Conservation (phyloP, 2,888 invertebrate genomes). For the Andrena dorsata region DNA sequence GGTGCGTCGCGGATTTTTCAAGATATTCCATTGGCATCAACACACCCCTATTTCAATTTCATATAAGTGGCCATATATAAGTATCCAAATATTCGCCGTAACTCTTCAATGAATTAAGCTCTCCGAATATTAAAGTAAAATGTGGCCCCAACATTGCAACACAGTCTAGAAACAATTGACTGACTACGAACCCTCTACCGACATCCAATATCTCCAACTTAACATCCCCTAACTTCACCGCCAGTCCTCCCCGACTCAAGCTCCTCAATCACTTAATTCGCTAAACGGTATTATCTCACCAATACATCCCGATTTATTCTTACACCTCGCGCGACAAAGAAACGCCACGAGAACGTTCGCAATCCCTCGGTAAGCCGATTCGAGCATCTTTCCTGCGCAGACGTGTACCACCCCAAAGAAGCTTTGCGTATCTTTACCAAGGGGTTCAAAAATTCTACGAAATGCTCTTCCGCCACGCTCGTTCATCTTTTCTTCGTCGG, state of each 20-base stretch:
- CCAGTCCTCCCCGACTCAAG: background rate
- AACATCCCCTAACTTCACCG: background rate
- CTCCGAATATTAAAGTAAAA: no score
- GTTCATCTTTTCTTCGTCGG: background rate
- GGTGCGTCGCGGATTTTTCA: no score
- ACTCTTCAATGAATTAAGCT: no score
- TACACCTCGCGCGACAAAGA: background rate
- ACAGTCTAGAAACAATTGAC: no score
- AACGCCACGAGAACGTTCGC: background rate
- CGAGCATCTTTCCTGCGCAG: conserved; percentile 2
- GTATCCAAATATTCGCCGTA: no score
- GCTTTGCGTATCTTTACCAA: background rate
- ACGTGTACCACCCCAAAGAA: conserved; percentile 4
- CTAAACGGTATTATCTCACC: background rate
- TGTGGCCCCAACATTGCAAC: no score
- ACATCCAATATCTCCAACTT: no score
- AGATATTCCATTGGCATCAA: no score
- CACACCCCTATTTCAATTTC: no score
- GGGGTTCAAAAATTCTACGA: conserved; percentile 2
- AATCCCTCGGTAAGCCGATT: conserved; percentile 4
- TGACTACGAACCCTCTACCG: no score
- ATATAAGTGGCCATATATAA: no score
- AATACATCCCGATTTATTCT: background rate
- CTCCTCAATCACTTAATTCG: background rate
- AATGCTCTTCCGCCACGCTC: background rate